These are phyloP conservation scores for Pyrocoelia pectoralis DNA, from an alignment of 2,888 invertebrate species.

Conservation along the genomic window DNA sequence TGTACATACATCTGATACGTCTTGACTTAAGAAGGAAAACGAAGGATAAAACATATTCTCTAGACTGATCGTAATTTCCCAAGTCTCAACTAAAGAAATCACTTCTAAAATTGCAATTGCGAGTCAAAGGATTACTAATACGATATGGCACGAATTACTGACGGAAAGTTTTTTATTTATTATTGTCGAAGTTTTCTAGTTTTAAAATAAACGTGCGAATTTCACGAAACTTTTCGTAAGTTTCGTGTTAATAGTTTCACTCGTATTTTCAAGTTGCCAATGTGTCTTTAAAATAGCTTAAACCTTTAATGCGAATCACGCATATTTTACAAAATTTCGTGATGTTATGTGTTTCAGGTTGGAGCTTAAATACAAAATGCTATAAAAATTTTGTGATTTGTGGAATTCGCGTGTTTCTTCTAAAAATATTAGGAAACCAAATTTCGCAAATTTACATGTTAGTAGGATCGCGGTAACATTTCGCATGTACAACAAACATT, in stretches of 20 bases:
- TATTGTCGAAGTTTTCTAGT: constrained; percentile 25
- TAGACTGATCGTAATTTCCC: no score
- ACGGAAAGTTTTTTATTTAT: constrained; percentile 23
- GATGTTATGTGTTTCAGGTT: neutral
- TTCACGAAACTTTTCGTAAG: constrained; percentile 23
- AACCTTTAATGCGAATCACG: constrained; percentile 22
- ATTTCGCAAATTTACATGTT: constrained; percentile 17
- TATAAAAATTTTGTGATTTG: constrained; percentile 19
- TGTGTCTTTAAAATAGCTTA: constrained; percentile 30
- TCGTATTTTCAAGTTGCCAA: constrained; percentile 23
- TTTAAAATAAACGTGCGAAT: constrained; percentile 24
- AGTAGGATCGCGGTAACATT: constrained; percentile 12
- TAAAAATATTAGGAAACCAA: constrained; percentile 5
- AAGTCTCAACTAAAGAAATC: neutral
- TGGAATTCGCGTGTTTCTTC: constrained; percentile 17
- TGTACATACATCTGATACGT: no score
- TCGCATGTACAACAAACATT: constrained; percentile 21
- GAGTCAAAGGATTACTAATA: constrained; percentile 14
- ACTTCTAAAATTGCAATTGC: neutral
- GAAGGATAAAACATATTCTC: no score
- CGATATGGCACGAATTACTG: constrained; percentile 1
- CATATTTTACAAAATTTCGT: constrained; percentile 19
- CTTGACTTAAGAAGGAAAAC: no score
- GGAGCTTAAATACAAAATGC: constrained; percentile 10
- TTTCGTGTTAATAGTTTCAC: constrained; percentile 32